Percentiles rank a stretch among this genome's conserved stretches.
Conservation (phyloP, 1,140 invertebrate genomes). For the Anastrepha obliqua region DNA sequence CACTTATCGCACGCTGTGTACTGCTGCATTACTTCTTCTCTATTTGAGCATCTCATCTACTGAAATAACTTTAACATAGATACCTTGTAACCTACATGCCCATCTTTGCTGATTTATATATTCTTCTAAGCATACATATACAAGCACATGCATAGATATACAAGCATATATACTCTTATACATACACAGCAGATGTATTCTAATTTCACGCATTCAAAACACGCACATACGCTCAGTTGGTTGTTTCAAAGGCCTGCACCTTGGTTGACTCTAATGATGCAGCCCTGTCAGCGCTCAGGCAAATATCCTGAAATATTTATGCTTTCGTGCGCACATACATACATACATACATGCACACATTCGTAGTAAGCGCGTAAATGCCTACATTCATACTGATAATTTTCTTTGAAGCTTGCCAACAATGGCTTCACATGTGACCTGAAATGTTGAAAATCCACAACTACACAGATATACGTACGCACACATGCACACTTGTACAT, state of each 20-base stretch:
- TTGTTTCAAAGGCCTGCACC: not conserved
- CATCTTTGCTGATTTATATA: too few relatives aligned
- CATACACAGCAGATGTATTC: not conserved
- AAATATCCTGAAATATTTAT: not conserved
- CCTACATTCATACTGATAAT: not conserved
- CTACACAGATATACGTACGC: not conserved
- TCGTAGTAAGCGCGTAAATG: not conserved
- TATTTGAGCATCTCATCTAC: too few relatives aligned
- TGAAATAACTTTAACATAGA: not conserved
- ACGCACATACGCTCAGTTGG: not conserved
- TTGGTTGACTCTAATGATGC: slow-evolving; percentile 28
- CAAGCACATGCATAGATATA: too few relatives aligned
- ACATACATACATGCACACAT: not conserved
- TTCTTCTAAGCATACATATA: too few relatives aligned
- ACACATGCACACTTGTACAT: not conserved
- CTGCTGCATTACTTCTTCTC: too few relatives aligned
- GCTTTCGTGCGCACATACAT: not conserved
- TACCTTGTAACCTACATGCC: not conserved
- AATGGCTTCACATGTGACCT: slow-evolving; percentile 19
- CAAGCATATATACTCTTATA: not conserved
- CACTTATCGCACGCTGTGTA: too few relatives aligned
- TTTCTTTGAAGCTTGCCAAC: not conserved
- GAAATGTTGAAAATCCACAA: slow-evolving; percentile 32
- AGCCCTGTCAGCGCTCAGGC: not conserved
- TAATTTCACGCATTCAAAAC: not conserved